These are phyloP conservation scores for Myzus persicae DNA, from an alignment of 1,140 invertebrate genomes.

Conservation along the genomic window DNA sequence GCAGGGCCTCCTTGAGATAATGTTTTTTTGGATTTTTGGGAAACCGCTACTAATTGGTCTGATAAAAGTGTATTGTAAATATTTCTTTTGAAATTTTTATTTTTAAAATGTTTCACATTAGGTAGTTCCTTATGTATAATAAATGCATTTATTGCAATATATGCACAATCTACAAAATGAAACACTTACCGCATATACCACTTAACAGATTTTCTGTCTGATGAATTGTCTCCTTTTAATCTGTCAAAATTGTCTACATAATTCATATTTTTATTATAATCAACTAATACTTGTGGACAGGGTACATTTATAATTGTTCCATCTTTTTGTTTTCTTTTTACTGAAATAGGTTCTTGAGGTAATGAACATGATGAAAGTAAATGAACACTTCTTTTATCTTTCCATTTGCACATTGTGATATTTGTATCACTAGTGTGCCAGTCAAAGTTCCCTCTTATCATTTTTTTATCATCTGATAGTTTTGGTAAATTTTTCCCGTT, in stretches of 20 bases:
- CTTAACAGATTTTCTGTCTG: background rate
- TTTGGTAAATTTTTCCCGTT: background rate
- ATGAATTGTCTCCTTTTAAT: conserved; percentile 1
- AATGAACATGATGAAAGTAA: no score
- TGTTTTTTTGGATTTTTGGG: background rate
- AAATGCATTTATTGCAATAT: background rate
- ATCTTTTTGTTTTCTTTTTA: background rate
- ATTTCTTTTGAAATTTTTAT: conserved; percentile 5
- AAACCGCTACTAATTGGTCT: background rate
- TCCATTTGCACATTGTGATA: background rate
- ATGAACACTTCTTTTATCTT: conserved; percentile 2
- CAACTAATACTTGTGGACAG: no score
- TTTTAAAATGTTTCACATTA: no score
- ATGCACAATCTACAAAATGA: conserved; percentile 3
- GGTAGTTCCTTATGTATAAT: no score
- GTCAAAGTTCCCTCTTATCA: background rate
- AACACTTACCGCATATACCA: background rate
- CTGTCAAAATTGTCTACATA: background rate
- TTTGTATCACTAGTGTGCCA: background rate
- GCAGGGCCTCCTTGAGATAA: no score
- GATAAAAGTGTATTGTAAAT: background rate
- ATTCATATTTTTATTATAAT: no score
- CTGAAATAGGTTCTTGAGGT: background rate
- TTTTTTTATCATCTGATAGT: background rate
- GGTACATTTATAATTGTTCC: no score